phyloP scores from a whole-genome alignment of 2,113 vertebrate genomes.

The Chaenocephalus aceratus region DNA sequence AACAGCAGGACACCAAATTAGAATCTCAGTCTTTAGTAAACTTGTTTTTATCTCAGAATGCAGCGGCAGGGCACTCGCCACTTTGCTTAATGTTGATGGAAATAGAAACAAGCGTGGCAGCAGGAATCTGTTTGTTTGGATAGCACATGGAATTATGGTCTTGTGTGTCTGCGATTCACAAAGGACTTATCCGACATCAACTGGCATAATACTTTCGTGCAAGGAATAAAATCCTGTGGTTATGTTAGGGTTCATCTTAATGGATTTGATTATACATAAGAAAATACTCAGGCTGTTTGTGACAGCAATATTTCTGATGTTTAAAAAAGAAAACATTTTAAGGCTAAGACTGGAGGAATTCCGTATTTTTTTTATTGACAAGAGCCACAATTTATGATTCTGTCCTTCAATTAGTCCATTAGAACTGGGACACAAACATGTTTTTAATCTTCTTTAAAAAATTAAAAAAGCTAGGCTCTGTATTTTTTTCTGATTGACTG shows the following conservation, averaged over 20 bases:
- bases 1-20: slow-evolving; percentile 58
- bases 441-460: no score
- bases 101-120: slow-evolving; percentile 5
- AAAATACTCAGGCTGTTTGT: background rate
- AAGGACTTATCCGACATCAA: background rate
- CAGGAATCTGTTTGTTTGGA: slow-evolving; percentile 30
- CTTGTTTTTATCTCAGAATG: slow-evolving; percentile 20
- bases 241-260: background rate
- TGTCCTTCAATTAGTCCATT: no score
- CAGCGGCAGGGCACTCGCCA: slow-evolving; percentile 20
- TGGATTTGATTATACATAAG: no score
- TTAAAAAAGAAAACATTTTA: background rate
- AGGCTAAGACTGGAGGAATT: background rate
- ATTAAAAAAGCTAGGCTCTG: background rate
- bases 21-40: slow-evolving; percentile 24
- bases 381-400: background rate
- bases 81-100: slow-evolving; percentile 26
- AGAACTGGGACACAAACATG: no score
- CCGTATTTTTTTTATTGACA: background rate
- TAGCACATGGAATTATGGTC: slow-evolving; percentile 4
- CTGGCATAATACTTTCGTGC: background rate
- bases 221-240: background rate
- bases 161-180: background rate
- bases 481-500: background rate
- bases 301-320: background rate